A percentile compares a stretch with the other conserved stretches of the same genome.
Conservation (phyloP, 2,888 invertebrate genomes). For the Cryptocephalus moraei region DNA sequence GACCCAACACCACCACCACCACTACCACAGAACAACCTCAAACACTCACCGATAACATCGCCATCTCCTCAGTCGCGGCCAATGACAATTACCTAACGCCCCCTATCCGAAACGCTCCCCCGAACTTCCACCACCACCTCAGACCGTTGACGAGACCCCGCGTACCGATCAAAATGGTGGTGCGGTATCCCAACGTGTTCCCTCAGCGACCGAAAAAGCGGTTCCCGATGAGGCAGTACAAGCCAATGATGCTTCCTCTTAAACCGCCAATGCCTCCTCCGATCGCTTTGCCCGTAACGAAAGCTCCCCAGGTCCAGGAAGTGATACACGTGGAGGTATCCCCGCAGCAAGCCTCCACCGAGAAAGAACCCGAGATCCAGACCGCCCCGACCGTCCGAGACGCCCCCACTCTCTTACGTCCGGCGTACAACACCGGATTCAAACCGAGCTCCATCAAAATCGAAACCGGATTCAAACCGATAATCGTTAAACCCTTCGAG, state of each 20-base stretch:
- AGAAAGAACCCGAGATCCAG: constrained; percentile 25
- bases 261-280: constrained; percentile 1
- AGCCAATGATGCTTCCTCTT: constrained; percentile 9
- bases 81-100: too few relatives aligned
- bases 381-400: constrained; percentile 16
- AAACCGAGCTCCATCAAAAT: constrained; percentile 71
- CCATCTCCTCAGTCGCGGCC: too few relatives aligned
- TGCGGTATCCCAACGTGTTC: too few relatives aligned
- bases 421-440: constrained; percentile 66
- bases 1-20: constrained; percentile 12
- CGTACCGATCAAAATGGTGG: too few relatives aligned
- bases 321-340: constrained; percentile 29
- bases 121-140: constrained; percentile 3
- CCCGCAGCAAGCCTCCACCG: constrained; percentile 30
- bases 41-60: constrained; percentile 14
- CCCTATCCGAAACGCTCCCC: too few relatives aligned
- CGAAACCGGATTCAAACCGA: constrained; percentile 77
- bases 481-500: constrained; percentile 47
- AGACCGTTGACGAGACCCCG: constrained; percentile 7
- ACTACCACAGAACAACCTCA: constrained; percentile 17
- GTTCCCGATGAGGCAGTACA: constrained; percentile 3
- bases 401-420: constrained; percentile 21
- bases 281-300: constrained; percentile 8
- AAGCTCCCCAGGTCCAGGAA: constrained; percentile 10
- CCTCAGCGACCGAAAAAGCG: constrained; percentile 2